Evolutionary conservation across 2,797 vertebrate genomes (phyloP).

Genomic region (Alectoris magna): DNA sequence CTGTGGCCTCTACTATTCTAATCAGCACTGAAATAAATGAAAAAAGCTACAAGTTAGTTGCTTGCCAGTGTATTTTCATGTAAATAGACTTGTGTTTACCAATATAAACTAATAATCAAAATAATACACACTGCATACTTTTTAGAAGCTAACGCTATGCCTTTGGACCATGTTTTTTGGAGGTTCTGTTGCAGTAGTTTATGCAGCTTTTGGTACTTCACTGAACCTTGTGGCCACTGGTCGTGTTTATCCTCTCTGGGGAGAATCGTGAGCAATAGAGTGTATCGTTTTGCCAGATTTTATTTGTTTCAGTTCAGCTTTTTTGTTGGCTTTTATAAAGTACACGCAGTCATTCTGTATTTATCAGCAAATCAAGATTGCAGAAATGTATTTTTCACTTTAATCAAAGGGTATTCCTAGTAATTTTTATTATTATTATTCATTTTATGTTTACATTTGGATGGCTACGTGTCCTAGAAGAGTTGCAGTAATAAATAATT

Average conservation of each 20-base stretch:
- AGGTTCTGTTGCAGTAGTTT: background rate
- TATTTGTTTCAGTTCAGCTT: slow-evolving; percentile 11
- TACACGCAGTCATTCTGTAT: background rate
- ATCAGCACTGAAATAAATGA: background rate
- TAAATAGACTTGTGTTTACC: background rate
- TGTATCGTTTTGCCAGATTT: slow-evolving; percentile 34
- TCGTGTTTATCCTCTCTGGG: background rate
- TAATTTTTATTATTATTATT: background rate
- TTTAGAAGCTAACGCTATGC: background rate
- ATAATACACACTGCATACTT: background rate
- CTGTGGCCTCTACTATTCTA: background rate
- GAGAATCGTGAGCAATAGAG: background rate
- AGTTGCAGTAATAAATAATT: background rate
- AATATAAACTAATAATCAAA: background rate
- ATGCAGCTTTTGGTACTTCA: background rate
- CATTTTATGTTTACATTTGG: background rate
- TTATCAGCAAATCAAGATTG: background rate
- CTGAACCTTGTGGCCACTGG: background rate
- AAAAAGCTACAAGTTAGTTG: background rate
- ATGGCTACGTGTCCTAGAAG: background rate
- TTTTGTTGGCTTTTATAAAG: background rate
- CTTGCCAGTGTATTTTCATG: background rate
- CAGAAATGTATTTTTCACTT: slow-evolving; percentile 1
- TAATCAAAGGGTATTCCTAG: background rate
- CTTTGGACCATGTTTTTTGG: background rate